Conservation (phyloP, 2,113 vertebrate species). For the Barbus barbus region DNA sequence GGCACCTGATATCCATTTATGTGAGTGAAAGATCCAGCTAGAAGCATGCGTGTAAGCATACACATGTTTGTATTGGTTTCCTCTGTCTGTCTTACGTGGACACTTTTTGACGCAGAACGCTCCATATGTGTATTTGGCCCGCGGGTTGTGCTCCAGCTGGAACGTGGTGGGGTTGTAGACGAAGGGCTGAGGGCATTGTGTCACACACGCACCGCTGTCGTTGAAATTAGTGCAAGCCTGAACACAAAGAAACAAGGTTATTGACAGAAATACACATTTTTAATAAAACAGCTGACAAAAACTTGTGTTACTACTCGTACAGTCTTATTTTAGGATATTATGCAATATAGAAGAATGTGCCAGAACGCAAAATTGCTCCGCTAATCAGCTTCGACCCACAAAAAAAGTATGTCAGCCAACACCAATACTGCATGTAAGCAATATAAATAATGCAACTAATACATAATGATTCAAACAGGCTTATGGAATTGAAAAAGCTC, state of each 20-base stretch:
- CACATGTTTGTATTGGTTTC: slow-evolving; percentile 21
- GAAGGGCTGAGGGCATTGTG: slow-evolving; percentile 94
- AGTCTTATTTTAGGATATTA: not conserved
- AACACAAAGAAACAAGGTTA: slow-evolving; percentile 46
- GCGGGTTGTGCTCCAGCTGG: slow-evolving; percentile 93
- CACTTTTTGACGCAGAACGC: slow-evolving; percentile 99
- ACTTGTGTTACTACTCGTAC: not conserved
- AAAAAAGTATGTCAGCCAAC: not conserved
- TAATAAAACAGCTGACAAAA: not conserved
- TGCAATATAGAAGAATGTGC: not conserved
- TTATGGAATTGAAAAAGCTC: not conserved
- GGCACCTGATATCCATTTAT: slow-evolving; percentile 15
- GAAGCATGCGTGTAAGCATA: slow-evolving; percentile 20
- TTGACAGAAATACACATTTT: slow-evolving; percentile 6
- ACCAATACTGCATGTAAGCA: slow-evolving; percentile 10
- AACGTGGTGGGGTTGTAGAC: slow-evolving; percentile 97
- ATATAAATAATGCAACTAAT: not conserved
- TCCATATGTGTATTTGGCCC: slow-evolving; percentile 96
- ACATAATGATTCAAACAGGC: not conserved
- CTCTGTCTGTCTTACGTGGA: slow-evolving; percentile 83
- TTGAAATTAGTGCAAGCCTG: slow-evolving; percentile 99
- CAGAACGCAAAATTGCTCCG: not conserved
- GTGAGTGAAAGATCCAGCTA: slow-evolving; percentile 14
- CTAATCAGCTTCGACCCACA: not conserved
- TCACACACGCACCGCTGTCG: slow-evolving; percentile 96